Evolutionary conservation across 2,113 vertebrate species (phyloP).

Genomic region (Crotalus viridis): DNA sequence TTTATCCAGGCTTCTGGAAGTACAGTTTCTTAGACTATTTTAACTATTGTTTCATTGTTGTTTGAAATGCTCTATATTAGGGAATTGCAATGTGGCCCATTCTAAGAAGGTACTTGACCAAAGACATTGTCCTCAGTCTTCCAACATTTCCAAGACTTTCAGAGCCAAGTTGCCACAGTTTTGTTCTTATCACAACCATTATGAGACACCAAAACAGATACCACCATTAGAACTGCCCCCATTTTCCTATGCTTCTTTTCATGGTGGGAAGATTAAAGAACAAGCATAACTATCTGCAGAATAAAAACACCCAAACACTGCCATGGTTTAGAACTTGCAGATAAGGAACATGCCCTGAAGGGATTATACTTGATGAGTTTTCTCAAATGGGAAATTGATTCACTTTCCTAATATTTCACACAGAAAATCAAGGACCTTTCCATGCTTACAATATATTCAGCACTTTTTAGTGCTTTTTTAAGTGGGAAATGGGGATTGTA

Average conservation of each 20-base stretch:
- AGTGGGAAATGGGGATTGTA: neutral
- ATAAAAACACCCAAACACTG: neutral
- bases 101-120: neutral
- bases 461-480: neutral
- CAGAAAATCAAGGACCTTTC: neutral
- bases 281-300: neutral
- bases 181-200: neutral
- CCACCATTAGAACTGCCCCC: neutral
- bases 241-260: neutral
- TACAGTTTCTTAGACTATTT: neutral
- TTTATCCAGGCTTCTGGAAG: neutral
- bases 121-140: neutral
- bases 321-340: neutral
- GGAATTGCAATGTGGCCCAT: neutral
- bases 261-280: neutral
- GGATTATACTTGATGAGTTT: neutral
- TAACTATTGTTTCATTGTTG: neutral
- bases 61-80: neutral
- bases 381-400: neutral
- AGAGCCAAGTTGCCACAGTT: neutral
- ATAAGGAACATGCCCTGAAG: neutral
- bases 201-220: neutral
- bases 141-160: neutral
- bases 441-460: neutral
- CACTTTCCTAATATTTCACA: neutral